Evolutionary conservation across 2,888 invertebrate species (phyloP), one percentile per base, ranked within the genome.

Genomic region (Leptinotarsa rubiginosa): DNA sequence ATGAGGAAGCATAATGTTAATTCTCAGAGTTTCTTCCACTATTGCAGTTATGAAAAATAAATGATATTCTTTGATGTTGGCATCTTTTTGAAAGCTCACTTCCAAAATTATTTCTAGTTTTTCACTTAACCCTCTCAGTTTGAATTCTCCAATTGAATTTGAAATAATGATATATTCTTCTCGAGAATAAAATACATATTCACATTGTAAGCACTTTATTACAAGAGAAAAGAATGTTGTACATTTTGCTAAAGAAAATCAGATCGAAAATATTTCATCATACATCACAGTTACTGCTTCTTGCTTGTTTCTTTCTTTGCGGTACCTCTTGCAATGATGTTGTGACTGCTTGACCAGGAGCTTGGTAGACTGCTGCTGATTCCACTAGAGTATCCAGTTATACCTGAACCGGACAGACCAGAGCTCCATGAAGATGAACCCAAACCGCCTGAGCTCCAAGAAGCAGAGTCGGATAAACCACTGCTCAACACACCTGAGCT

Each of bases 321-420:
- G 52, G 73, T 47, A 47, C 66, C 65, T 41, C 73, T 65, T 49
- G 73, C 73, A 20, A 65, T 64, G 20, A 73, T 69, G 65, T 73
- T 73, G 73, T 73, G 73, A 22, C 47, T 59, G 67, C 47, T 41
- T 18, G 69, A 56, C 69, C 69, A 69, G 2, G 69, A 69, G n/a
- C 16, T 69, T 4, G 52, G 16, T 16, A 50, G 13, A 10, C 56
- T 59, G 56, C 47, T 22, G 22, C 56, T 56, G 56, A 56, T 18
- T 41, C 62, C 56, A 56, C 56, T 56, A 1, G 56, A 56, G 13
- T 56, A 56, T 7, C 56, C 56, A 20, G 56, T 20, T 13, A 22
- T 13, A 22, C 22, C 22, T 15, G 56, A 56, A 0, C 56, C 56
- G 10, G 22, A 56, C 13, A 20, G 4, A 31, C 54, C 54, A 12